Percentiles rank a stretch among this genome's conserved stretches.
Evolutionary conservation across 1,140 invertebrate genomes (phyloP).

Genomic region (Zophobas morio): DNA sequence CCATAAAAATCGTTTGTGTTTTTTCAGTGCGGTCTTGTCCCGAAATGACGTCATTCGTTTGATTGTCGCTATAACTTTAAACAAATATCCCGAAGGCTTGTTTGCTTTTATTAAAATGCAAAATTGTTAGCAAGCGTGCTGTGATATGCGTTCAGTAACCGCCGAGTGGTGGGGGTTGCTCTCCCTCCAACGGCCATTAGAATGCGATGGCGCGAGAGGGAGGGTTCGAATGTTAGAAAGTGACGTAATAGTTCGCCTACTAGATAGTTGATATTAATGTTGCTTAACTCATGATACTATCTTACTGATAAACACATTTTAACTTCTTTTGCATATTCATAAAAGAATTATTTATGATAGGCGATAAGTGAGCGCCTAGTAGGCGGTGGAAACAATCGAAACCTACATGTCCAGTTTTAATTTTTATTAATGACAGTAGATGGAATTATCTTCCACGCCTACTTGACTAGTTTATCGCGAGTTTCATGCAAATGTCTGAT

Average conservation of each 20-base stretch:
- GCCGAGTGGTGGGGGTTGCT: too few species aligned
- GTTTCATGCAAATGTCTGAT: neutral
- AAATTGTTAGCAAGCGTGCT: too few species aligned
- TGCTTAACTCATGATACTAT: neutral
- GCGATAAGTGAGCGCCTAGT: neutral
- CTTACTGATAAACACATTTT: neutral
- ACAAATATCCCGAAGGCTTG: neutral
- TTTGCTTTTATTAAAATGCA: too few species aligned
- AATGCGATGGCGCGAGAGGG: too few species aligned
- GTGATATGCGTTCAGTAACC: too few species aligned
- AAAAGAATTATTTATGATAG: neutral
- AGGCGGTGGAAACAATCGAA: constrained; percentile 19
- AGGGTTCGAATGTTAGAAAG: too few species aligned
- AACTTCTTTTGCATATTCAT: neutral
- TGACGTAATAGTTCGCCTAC: too few species aligned
- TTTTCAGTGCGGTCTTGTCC: neutral
- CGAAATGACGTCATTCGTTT: constrained; percentile 12
- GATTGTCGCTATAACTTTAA: neutral
- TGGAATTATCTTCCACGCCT: constrained; percentile 18
- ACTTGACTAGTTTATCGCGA: neutral
- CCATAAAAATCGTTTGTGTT: constrained; percentile 11
- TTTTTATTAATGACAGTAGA: constrained; percentile 6
- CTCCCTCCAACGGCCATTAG: too few species aligned
- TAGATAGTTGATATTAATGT: too few species aligned
- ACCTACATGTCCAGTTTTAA: constrained; percentile 4